phyloP scores from a whole-genome alignment of 2,113 vertebrate species.

The Excalfactoria chinensis region DNA sequence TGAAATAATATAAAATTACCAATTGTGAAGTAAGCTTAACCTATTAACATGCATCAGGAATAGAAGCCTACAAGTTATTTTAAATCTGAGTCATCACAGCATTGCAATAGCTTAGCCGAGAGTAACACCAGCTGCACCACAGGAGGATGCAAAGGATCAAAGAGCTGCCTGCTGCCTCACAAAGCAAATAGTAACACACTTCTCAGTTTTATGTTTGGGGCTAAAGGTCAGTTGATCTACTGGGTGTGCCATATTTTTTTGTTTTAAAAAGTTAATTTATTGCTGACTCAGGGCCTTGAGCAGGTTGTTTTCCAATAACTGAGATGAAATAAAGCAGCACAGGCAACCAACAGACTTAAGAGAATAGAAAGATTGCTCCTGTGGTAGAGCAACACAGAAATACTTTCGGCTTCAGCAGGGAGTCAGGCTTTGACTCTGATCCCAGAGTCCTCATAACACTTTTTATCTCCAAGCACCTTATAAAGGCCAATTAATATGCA shows the following conservation, averaged over 20 bases:
- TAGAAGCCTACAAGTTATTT: constrained; percentile 36
- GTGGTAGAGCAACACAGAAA: constrained; percentile 20
- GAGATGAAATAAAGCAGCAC: constrained; percentile 27
- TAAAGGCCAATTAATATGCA: neutral
- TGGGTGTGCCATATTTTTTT: neutral
- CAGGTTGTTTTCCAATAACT: constrained; percentile 37
- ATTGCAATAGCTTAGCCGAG: neutral
- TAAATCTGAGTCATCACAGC: neutral
- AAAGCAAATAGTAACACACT: constrained; percentile 20
- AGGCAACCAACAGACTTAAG: neutral
- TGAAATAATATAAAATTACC: constrained; percentile 72
- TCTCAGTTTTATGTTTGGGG: constrained; percentile 2
- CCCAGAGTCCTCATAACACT: neutral
- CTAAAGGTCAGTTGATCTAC: constrained; percentile 35
- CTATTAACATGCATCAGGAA: constrained; percentile 44
- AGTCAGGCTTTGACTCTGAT: neutral
- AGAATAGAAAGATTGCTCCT: constrained; percentile 4
- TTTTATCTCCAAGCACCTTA: constrained; percentile 11
- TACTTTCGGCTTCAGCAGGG: neutral
- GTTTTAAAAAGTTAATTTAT: constrained; percentile 31
- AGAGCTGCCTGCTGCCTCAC: neutral
- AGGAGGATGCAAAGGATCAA: neutral
- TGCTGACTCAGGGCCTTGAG: constrained; percentile 21
- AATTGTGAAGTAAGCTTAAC: constrained; percentile 60
- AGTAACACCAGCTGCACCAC: neutral